Conservation (phyloP, 1,140 invertebrate species). For the Drosophila seguyi region DNA sequence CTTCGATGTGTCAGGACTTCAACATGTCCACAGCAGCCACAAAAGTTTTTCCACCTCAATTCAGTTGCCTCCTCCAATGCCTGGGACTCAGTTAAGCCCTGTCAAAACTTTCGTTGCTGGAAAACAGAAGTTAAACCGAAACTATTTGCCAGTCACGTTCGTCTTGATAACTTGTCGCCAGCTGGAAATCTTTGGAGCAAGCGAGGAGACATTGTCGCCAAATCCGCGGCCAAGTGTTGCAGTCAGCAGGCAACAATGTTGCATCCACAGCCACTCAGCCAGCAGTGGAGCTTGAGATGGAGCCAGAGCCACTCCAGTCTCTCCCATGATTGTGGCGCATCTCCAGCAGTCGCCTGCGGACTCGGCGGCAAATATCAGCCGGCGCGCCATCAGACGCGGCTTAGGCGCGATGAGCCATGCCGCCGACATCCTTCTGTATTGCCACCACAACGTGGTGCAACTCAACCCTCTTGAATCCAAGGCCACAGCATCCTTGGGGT, state of each 20-base stretch:
- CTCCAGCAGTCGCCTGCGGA: conserved; percentile 31
- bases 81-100: conserved; percentile 15
- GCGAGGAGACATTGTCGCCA: conserved; percentile 72
- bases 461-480: conserved; percentile 11
- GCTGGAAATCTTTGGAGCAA: conserved; percentile 76
- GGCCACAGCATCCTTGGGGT: conserved; percentile 5
- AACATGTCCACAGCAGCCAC: conserved; percentile 32
- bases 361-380: conserved; percentile 34
- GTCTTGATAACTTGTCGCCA: conserved; percentile 82
- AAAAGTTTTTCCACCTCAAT: conserved; percentile 44
- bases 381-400: conserved; percentile 61
- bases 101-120: conserved; percentile 49
- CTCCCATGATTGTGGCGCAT: conserved; percentile 13
- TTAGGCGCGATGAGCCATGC: conserved; percentile 69
- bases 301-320: conserved; percentile 31
- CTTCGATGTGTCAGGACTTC: conserved; percentile 29
- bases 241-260: conserved; percentile 59
- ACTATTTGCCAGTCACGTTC: conserved; percentile 81
- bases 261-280: conserved; percentile 33
- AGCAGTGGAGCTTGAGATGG: conserved; percentile 5
- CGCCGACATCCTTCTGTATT: conserved; percentile 43
- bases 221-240: conserved; percentile 77
- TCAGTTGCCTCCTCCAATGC: background rate
- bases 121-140: conserved; percentile 68
- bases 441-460: background rate